A percentile compares a stretch with the other conserved stretches of the same genome.
Conservation (phyloP, 2,888 invertebrate genomes). For the Plutella xylostella region DNA sequence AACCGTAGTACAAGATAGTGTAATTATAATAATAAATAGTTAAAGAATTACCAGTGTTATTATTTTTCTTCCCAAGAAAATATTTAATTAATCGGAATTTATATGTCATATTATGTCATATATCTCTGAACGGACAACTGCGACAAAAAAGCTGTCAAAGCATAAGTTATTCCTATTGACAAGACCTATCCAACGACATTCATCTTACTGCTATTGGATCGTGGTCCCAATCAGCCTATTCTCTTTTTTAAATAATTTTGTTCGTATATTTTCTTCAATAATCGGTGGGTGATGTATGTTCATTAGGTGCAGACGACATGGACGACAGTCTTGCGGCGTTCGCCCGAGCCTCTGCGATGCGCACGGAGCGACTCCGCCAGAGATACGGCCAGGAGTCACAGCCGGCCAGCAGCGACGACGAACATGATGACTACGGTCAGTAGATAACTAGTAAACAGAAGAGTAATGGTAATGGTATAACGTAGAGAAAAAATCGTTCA, state of each 20-base stretch:
- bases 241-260: too few relatives aligned
- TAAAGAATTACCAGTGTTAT: too few relatives aligned
- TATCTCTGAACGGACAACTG: neutral
- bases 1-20: neutral
- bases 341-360: conserved; percentile 84
- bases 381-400: conserved; percentile 73
- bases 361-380: conserved; percentile 85
- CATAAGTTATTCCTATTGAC: neutral
- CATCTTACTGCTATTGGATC: neutral
- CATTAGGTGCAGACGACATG: conserved; percentile 66
- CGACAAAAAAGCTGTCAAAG: too few relatives aligned
- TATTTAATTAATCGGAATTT: neutral
- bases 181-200: neutral
- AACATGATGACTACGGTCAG: conserved; percentile 87
- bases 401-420: conserved; percentile 73
- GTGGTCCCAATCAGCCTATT: too few relatives aligned
- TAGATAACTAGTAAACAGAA: too few relatives aligned
- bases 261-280: too few relatives aligned
- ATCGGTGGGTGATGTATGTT: neutral
- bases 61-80: too few relatives aligned
- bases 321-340: conserved; percentile 88
- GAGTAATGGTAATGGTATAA: too few relatives aligned
- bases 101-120: neutral
- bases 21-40: neutral
- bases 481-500: too few relatives aligned